Evolutionary conservation across 1,140 invertebrate species (phyloP).

Genomic region (Panagrolaimus sp.): DNA sequence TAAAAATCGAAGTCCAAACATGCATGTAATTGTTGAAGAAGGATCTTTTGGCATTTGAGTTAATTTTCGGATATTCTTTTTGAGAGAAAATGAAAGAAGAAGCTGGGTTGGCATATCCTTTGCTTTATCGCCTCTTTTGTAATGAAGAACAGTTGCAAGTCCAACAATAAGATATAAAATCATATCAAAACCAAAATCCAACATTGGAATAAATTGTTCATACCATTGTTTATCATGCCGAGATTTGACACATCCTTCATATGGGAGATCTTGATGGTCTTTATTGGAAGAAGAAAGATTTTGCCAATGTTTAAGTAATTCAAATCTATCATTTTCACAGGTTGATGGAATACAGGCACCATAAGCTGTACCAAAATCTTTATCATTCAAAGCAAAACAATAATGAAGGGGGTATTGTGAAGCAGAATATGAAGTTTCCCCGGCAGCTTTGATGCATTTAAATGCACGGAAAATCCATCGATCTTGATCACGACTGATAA

Average conservation of each 20-base stretch:
- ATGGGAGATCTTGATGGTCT: conserved; percentile 41
- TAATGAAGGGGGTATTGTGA: conserved; percentile 57
- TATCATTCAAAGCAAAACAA: conserved; percentile 51
- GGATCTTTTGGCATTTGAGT: conserved; percentile 57
- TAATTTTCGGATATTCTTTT: conserved; percentile 52
- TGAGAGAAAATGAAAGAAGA: conserved; percentile 53
- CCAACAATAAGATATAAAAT: conserved; percentile 44
- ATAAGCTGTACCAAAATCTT: conserved; percentile 44
- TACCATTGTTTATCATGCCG: conserved; percentile 55
- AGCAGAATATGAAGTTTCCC: conserved; percentile 53
- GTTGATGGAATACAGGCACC: conserved; percentile 55
- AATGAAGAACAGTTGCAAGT: conserved; percentile 54
- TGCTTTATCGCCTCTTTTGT: conserved; percentile 41
- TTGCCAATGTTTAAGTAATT: conserved; percentile 54
- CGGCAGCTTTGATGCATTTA: conserved; percentile 55
- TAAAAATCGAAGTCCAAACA: conserved; percentile 56
- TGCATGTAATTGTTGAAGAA: conserved; percentile 56
- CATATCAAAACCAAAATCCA: conserved; percentile 56
- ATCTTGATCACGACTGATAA: conserved; percentile 51
- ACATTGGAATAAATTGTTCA: conserved; percentile 50
- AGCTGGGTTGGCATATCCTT: conserved; percentile 46
- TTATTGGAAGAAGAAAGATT: conserved; percentile 30
- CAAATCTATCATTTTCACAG: conserved; percentile 49
- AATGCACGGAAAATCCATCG: conserved; percentile 57
- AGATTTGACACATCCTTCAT: conserved; percentile 53